Conservation (phyloP, 2,797 vertebrate species). For the Fistularia tabacaria region DNA sequence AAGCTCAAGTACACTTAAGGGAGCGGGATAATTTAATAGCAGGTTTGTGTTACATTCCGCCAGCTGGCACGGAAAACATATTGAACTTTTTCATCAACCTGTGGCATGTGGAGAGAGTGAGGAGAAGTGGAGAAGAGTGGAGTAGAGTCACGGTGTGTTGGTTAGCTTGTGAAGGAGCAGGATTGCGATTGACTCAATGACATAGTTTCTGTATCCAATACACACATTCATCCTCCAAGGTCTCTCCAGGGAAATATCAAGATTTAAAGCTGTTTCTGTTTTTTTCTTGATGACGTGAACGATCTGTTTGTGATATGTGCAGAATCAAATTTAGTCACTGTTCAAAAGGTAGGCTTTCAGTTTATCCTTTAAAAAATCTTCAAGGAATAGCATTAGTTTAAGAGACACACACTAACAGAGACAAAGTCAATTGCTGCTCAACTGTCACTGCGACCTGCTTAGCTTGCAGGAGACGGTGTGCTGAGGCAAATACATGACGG, state of each 20-base stretch:
- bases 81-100: slow-evolving; percentile 40
- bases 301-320: slow-evolving; percentile 4
- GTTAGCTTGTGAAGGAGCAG: slow-evolving; percentile 3
- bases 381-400: slow-evolving; percentile 38
- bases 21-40: slow-evolving; percentile 39
- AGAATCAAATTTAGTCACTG: slow-evolving; percentile 69
- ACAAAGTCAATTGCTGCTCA: neutral
- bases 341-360: slow-evolving; percentile 73
- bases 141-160: neutral
- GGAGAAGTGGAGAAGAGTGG: neutral
- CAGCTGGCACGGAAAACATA: slow-evolving; percentile 21
- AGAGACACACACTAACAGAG: slow-evolving; percentile 3
- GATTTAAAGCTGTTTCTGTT: neutral
- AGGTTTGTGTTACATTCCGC: slow-evolving; percentile 45
- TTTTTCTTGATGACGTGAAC: slow-evolving; percentile 15
- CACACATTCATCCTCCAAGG: slow-evolving; percentile 38
- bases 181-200: neutral
- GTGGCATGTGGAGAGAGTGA: slow-evolving; percentile 41
- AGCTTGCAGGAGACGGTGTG: too few relatives aligned
- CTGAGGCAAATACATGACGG: too few relatives aligned
- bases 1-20: slow-evolving; percentile 56
- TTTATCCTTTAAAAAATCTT: slow-evolving; percentile 74
- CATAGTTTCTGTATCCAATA: too few relatives aligned
- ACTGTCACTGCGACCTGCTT: neutral
- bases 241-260: slow-evolving; percentile 27